phyloP scores from a whole-genome alignment of 2,113 vertebrate genomes.

The Vulpes ferrilata region DNA sequence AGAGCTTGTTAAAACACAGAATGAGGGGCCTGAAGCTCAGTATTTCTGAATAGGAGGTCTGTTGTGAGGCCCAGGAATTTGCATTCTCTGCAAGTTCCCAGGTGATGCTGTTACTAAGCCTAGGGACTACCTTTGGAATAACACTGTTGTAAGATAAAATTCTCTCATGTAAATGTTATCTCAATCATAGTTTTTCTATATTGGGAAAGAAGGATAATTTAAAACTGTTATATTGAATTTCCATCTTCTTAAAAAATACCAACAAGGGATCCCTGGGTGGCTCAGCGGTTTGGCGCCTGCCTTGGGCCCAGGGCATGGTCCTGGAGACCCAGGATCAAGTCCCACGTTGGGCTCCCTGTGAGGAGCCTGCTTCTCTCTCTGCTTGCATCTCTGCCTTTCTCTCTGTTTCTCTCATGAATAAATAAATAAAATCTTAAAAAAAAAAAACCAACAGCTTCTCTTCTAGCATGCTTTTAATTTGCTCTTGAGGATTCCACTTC shows the following conservation, averaged over 20 bases:
- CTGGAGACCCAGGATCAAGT: no score
- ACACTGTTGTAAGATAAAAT: neutral
- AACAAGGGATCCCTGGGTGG: neutral
- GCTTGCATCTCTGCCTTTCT: no score
- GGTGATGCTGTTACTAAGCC: neutral
- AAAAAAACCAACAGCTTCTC: neutral
- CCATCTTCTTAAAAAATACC: neutral
- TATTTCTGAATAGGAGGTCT: neutral
- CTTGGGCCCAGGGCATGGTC: no score
- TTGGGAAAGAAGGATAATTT: conserved; percentile 4
- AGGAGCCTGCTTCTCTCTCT: no score
- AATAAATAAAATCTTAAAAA: no score
- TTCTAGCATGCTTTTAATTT: conserved; percentile 27
- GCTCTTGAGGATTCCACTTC: neutral
- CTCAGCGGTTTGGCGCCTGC: no score
- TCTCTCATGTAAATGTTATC: neutral
- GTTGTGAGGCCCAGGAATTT: neutral
- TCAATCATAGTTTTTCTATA: neutral
- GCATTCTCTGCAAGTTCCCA: neutral
- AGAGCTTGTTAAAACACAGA: neutral
- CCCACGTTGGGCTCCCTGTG: no score
- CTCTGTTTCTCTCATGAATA: no score
- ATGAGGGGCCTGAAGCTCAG: neutral
- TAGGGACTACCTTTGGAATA: neutral
- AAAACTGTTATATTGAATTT: neutral